phyloP scores from a whole-genome alignment of 2,888 invertebrate genomes.

The Chymomyza caudatula region DNA sequence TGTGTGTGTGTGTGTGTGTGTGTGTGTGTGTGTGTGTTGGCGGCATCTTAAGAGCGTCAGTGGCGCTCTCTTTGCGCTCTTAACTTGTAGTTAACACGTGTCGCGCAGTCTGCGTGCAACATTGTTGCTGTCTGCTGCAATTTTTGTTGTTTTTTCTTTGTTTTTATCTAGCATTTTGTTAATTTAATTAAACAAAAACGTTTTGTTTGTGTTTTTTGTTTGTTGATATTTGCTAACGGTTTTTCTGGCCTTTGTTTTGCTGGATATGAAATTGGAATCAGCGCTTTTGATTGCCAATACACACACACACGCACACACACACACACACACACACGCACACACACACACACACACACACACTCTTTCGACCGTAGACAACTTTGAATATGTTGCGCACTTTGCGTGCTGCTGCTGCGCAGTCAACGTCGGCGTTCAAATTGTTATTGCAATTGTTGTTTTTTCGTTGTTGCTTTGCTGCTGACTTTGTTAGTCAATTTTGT shows the following conservation, averaged over 20 bases:
- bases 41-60: conserved; percentile 46
- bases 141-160: conserved; percentile 27
- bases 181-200: conserved; percentile 70
- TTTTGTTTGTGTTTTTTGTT: conserved; percentile 65
- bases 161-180: conserved; percentile 58
- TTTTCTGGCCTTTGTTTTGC: conserved; percentile 21
- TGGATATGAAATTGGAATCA: conserved; percentile 59
- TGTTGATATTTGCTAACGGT: conserved; percentile 17
- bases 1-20: conserved; percentile 29
- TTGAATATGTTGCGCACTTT: conserved; percentile 59
- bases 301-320: too few species aligned
- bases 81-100: conserved; percentile 43
- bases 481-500: conserved; percentile 23
- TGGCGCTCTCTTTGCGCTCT: conserved; percentile 29
- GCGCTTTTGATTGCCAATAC: conserved; percentile 44
- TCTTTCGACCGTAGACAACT: conserved; percentile 53
- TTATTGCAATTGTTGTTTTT: conserved; percentile 12
- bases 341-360: too few species aligned
- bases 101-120: conserved; percentile 14
- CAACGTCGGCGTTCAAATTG: conserved; percentile 9
- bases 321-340: too few species aligned
- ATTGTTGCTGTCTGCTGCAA: background rate
- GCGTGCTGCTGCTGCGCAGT: background rate
- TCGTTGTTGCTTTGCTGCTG: background rate
- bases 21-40: conserved; percentile 4